Base-by-base conservation (phyloP, 2,113 vertebrate genomes). In the Uria lomvia region DNA sequence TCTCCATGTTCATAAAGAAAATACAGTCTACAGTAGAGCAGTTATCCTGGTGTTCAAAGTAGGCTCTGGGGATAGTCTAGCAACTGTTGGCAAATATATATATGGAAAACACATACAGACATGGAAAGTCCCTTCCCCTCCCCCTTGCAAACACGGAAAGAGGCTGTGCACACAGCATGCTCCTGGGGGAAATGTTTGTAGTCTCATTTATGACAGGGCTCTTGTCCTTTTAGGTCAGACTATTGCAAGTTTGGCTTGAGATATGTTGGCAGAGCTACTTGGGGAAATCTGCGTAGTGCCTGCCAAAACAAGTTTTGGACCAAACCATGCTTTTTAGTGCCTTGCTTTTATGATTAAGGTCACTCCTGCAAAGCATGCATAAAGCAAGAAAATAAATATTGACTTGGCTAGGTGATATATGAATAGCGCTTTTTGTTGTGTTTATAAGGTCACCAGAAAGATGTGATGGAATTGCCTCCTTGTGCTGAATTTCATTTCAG, bases 81-180 rank as follows among this genome's bases (percentile, higher is more conserved):
- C 77, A 90, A 88, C 84, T 95, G 67, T 96, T 96, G 94, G 91
- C 94, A 93, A 94, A 96, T 94, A 95, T 71, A 95, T 71, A 52
- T 88, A 74, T 86, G 90, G 96, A 97, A 97, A 97, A 92, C 83
- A 91, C 84, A 94, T 74, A 86, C 20, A 92, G 95, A 77, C 92
- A 32, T 88, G 95, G 96, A 96, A 97, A 97, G 96, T 95, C 93
- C 92, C 88, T 91, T 95, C 80, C 93, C 87, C 38, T 90, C 90
- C 76, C 72, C 93, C 94, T 85, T 92, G 66, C 76, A 92, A 96
- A 93, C 94, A 91, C 68, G 86, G 92, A 94, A 95, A 52, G 91
- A 94, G 78, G 76, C 86, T 91, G n/a, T 70, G 70, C 91, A 75
- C 88, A 59, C 76, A 82, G 53, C 47, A 5, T 8, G 1, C 65